phyloP scores from a whole-genome alignment of 2,888 invertebrate species.

The Diarsia dahlii region DNA sequence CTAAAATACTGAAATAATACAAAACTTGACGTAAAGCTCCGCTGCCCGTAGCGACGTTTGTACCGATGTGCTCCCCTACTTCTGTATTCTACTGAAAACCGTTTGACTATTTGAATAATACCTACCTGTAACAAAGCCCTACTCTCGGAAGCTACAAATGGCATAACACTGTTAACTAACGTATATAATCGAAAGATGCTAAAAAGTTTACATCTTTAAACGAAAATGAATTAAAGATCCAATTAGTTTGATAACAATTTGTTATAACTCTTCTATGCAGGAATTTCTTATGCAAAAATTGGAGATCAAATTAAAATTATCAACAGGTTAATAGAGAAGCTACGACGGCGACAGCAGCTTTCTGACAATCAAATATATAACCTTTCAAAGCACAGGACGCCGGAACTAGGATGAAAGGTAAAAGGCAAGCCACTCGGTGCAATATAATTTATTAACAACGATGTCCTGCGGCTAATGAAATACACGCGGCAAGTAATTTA shows the following conservation, averaged over 20 bases:
- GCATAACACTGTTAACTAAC: neutral
- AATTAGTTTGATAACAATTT: neutral
- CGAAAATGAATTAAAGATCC: neutral
- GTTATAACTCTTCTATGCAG: too few relatives aligned
- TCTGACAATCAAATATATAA: neutral
- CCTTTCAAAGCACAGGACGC: neutral
- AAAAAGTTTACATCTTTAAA: neutral
- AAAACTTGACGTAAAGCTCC: conserved; percentile 19
- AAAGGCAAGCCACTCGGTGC: neutral
- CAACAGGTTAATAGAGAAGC: neutral
- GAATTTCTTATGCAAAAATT: neutral
- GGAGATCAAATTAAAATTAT: neutral
- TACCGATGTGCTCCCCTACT: neutral
- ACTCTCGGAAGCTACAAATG: neutral
- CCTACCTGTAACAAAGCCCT: conserved; percentile 5
- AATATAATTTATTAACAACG: conserved; percentile 20
- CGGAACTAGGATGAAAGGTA: neutral
- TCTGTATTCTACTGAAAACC: conserved; percentile 6
- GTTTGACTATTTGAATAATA: conserved; percentile 24
- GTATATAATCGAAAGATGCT: neutral
- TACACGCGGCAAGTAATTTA: conserved; percentile 28
- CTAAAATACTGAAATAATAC: conserved; percentile 39
- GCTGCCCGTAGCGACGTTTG: neutral
- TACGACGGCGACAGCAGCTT: too few relatives aligned
- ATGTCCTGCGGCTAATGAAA: conserved; percentile 11